Evolutionary conservation across 2,797 vertebrate genomes (phyloP).

Genomic region (Aratinga solstitialis): DNA sequence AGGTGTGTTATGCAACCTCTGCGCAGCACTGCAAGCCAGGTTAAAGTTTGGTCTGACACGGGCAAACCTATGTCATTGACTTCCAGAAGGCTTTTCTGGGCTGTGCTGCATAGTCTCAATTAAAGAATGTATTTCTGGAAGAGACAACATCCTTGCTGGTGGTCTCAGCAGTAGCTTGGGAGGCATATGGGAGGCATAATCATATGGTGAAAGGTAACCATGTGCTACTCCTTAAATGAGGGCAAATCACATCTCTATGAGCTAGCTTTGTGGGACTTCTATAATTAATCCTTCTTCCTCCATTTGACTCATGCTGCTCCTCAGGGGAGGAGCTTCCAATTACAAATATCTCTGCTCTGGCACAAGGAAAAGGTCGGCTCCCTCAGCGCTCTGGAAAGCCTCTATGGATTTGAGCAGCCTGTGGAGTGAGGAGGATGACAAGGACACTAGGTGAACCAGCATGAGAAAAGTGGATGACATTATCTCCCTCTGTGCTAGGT

Average conservation of each 20-base stretch:
- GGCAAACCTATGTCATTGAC: not conserved
- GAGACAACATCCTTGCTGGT: not conserved
- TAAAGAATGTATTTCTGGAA: not conserved
- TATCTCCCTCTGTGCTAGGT: not conserved
- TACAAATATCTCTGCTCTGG: constrained; percentile 43
- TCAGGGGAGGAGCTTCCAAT: constrained; percentile 54
- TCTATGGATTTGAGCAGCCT: not conserved
- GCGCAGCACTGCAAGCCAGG: not conserved
- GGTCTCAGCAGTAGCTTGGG: not conserved
- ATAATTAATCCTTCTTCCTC: constrained; percentile 47
- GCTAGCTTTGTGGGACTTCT: constrained; percentile 8
- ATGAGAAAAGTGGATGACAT: not conserved
- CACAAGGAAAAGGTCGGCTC: constrained; percentile 17
- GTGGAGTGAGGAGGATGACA: not conserved
- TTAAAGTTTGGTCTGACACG: not conserved
- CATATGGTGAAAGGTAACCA: not conserved
- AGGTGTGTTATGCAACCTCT: not conserved
- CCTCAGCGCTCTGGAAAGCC: not conserved
- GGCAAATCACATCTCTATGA: not conserved
- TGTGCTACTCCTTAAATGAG: not conserved
- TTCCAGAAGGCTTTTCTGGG: not conserved
- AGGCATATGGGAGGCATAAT: not conserved
- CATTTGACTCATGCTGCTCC: not conserved
- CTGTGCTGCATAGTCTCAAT: not conserved
- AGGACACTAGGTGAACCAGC: not conserved